These are phyloP conservation scores for Troides helena DNA, from an alignment of 2,888 invertebrate species.

Conservation along the genomic window DNA sequence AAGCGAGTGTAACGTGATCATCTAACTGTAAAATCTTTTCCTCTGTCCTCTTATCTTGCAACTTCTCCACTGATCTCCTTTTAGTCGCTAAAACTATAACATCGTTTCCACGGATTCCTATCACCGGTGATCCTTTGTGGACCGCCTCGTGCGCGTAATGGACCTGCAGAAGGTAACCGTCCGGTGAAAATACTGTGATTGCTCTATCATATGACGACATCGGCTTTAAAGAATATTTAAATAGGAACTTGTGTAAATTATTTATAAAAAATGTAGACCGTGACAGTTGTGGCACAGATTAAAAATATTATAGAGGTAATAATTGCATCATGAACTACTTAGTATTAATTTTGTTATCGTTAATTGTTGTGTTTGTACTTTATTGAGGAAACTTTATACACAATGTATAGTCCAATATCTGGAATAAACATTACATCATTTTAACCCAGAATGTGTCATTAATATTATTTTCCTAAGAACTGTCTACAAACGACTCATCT, in stretches of 20 bases:
- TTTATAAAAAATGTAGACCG: neutral
- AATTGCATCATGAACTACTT: too few relatives aligned
- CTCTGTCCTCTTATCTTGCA: slow-evolving; percentile 97
- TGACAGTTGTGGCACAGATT: neutral
- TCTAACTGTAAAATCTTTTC: slow-evolving; percentile 97
- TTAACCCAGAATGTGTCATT: neutral
- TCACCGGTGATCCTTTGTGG: slow-evolving; percentile 89
- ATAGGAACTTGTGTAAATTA: neutral
- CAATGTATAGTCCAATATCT: neutral
- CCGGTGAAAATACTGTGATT: slow-evolving; percentile 98
- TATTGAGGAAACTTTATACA: too few relatives aligned
- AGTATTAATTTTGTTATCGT: too few relatives aligned
- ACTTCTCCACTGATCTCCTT: slow-evolving; percentile 95
- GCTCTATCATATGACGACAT: slow-evolving; percentile 94
- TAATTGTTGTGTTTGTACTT: too few relatives aligned
- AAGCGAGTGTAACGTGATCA: slow-evolving; percentile 97
- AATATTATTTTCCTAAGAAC: neutral
- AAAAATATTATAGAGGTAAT: neutral
- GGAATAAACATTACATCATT: neutral
- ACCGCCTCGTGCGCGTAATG: slow-evolving; percentile 99
- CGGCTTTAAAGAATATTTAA: neutral
- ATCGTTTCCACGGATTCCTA: slow-evolving; percentile 93
- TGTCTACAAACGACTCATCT: neutral
- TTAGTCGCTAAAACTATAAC: slow-evolving; percentile 98
- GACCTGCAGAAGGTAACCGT: slow-evolving; percentile 95